These are phyloP conservation scores for Danio aesculapii DNA, from an alignment of 2,797 vertebrate genomes.

Conservation along the genomic window DNA sequence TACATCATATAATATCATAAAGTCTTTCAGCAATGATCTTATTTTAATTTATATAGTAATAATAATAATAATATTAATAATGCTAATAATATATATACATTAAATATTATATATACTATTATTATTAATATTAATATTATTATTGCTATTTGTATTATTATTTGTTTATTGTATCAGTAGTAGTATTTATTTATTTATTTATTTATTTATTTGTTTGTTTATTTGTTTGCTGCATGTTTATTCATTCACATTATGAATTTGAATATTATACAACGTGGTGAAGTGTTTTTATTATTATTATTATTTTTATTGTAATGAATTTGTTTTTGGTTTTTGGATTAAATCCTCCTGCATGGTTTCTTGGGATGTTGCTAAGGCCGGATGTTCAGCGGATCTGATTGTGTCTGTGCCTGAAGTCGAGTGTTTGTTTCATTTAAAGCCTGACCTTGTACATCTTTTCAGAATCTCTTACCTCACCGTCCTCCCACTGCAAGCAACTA, in stretches of 20 bases:
- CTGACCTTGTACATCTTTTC: slow-evolving; percentile 69
- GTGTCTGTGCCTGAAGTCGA: slow-evolving; percentile 38
- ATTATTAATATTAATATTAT: too few relatives aligned
- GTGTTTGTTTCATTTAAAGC: slow-evolving; percentile 78
- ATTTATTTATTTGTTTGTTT: neutral
- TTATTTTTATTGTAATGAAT: neutral
- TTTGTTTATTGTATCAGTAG: too few relatives aligned
- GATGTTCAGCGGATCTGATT: slow-evolving; percentile 73
- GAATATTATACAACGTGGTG: neutral
- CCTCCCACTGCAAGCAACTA: slow-evolving; percentile 65
- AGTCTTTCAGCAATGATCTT: neutral
- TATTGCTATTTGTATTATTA: too few relatives aligned
- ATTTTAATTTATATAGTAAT: too few relatives aligned
- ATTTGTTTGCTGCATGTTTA: neutral
- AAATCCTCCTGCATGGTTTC: slow-evolving; percentile 27
- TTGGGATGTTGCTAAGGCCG: slow-evolving; percentile 2
- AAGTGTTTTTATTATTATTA: neutral
- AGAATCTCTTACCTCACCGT: slow-evolving; percentile 70
- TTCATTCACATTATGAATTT: neutral
- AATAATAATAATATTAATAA: too few relatives aligned
- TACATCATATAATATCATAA: too few relatives aligned
- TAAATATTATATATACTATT: too few relatives aligned
- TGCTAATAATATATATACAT: too few relatives aligned
- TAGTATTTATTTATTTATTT: neutral
- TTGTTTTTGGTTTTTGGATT: neutral